A percentile compares a stretch with the other conserved stretches of the same genome.
Evolutionary conservation across 1,140 invertebrate genomes (phyloP).

Genomic region (Lepidostoma basale): DNA sequence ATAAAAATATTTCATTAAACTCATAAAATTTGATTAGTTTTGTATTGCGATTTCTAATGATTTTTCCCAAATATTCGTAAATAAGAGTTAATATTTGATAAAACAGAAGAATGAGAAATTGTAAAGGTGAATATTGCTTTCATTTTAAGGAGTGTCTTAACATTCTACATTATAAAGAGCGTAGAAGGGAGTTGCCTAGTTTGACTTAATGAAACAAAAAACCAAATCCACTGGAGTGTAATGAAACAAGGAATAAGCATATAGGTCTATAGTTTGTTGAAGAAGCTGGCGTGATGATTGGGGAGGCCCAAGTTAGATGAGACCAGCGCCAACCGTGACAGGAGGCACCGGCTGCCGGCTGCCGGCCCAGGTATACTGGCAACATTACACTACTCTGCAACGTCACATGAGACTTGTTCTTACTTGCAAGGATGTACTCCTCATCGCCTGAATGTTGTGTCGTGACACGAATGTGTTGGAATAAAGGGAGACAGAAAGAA

Average conservation of each 20-base stretch:
- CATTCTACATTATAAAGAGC: background rate
- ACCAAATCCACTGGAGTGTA: constrained; percentile 37
- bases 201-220: constrained; percentile 20
- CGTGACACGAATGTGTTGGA: constrained; percentile 43
- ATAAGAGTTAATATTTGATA: no score
- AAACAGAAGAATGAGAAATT: no score
- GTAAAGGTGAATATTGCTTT: background rate
- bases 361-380: constrained; percentile 14
- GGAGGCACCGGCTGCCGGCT: background rate
- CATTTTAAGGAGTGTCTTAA: background rate
- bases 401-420: constrained; percentile 42
- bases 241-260: constrained; percentile 6
- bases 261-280: background rate
- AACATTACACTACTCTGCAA: constrained; percentile 31
- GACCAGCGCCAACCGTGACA: constrained; percentile 1
- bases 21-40: no score
- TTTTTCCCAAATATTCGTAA: no score
- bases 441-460: constrained; percentile 43
- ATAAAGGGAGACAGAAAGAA: constrained; percentile 45
- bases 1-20: no score
- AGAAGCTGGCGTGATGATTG: constrained; percentile 20
- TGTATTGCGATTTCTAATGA: no score
- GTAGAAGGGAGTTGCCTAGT: background rate
- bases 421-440: constrained; percentile 46
- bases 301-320: constrained; percentile 8